phyloP scores from a whole-genome alignment of 2,888 invertebrate genomes.

The Ptychoptera albimana region DNA sequence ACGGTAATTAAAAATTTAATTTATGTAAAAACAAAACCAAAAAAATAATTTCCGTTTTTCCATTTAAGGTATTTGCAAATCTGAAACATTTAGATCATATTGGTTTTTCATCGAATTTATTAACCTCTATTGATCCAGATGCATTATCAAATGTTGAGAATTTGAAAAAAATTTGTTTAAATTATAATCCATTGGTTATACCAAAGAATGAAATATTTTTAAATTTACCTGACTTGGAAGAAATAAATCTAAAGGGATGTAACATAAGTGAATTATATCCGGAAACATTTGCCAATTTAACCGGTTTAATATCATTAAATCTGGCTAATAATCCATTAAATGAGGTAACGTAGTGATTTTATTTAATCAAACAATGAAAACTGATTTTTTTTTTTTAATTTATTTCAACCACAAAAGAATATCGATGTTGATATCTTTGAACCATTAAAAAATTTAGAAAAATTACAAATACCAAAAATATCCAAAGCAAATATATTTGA shows the following conservation, averaged over 20 bases:
- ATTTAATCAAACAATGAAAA: too few species aligned
- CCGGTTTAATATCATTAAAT: conserved; percentile 22
- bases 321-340: conserved; percentile 26
- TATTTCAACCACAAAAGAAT: conserved; percentile 18
- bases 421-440: conserved; percentile 27
- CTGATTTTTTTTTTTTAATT: conserved; percentile 1
- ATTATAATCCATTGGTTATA: conserved; percentile 24
- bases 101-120: conserved; percentile 24
- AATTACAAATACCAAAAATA: conserved; percentile 25
- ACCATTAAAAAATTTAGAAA: conserved; percentile 23
- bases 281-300: conserved; percentile 25
- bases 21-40: neutral
- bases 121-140: conserved; percentile 23
- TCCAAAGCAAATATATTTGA: conserved; percentile 18
- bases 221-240: conserved; percentile 21
- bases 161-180: conserved; percentile 24
- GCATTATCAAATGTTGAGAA: conserved; percentile 22
- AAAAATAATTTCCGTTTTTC: neutral
- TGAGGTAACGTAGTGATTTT: conserved; percentile 21
- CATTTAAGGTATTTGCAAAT: conserved; percentile 22
- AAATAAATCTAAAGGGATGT: conserved; percentile 26
- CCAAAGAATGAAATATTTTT: conserved; percentile 21
- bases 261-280: conserved; percentile 24
- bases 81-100: conserved; percentile 22
- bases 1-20: conserved; percentile 16